Base-by-base conservation (phyloP, 2,113 vertebrate genomes). In the Malurus melanocephalus region DNA sequence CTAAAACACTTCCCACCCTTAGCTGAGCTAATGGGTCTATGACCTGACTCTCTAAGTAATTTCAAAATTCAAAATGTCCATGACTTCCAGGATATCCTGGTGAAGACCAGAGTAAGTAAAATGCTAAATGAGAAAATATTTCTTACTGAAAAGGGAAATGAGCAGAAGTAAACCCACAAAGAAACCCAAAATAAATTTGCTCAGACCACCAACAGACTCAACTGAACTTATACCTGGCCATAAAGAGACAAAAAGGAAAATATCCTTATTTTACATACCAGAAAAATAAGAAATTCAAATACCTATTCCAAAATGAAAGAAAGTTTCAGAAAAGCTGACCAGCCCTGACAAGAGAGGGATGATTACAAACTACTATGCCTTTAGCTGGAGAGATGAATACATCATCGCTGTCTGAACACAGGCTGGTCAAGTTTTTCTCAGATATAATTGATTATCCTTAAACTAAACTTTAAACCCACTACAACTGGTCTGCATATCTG, bases 361-460 rank as follows among this genome's bases (percentile, higher is more conserved):
- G 53, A 64, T 86, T 32, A 86, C 49, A 33, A 74, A 86, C 76
- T 85, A 30, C 42, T 66, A 9, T 59, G 74, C 23, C 48, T 80
- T 26, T 55, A 56, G 51, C 7, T 69, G 38, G 17, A 61, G 20
- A 74, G 15, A 57, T 57, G 40, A 86, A 92, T 88, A 35, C 6
- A 67, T 78, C 69, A 78, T 68, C 75, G 42, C 66, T 80, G 42
- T 51, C 79, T 89, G 30, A 51, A 85, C 51, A 59, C 30, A 87
- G 48, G 24, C 30, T 68, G n/a, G 48, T 23, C 79, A 45, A 49
- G 13, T 35, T 96, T 93, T 60, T 83, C n/a, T 48, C 23, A 82
- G 16, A 20, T 85, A 53, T 20, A 93, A 86, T 51, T 87, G 46
- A 81, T 82, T 75, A 59, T 46, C 43, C 45, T 80, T 82, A 79